A percentile compares a stretch with the other conserved stretches of the same genome.
These are phyloP conservation scores for Staurois parvus DNA, from an alignment of 2,797 vertebrate species.

Conservation along the genomic window DNA sequence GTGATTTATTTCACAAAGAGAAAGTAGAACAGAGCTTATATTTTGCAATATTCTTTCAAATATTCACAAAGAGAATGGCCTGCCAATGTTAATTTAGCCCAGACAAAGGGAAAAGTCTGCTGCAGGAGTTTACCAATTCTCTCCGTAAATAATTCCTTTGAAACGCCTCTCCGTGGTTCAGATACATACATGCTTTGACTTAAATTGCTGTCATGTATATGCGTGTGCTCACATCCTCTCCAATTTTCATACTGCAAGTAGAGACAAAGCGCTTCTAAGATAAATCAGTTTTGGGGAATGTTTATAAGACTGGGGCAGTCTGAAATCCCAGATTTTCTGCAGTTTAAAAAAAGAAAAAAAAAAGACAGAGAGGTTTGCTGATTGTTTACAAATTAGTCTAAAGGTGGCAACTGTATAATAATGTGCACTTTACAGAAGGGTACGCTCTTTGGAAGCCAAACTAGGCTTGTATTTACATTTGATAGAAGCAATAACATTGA, in stretches of 20 bases:
- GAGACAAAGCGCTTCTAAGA: background rate
- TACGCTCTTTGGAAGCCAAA: too few relatives aligned
- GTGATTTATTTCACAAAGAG: background rate
- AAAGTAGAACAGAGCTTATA: background rate
- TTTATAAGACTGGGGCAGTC: too few relatives aligned
- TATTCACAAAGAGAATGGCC: constrained; percentile 2
- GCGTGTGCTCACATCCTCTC: constrained; percentile 32
- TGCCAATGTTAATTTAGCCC: constrained; percentile 4
- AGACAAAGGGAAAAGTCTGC: background rate
- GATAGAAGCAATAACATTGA: too few relatives aligned
- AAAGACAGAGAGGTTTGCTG: too few relatives aligned
- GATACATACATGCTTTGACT: constrained; percentile 41
- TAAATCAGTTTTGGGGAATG: background rate
- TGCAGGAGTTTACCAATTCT: background rate
- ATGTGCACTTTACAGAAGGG: too few relatives aligned
- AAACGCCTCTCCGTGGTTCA: constrained; percentile 5
- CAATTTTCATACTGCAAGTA: background rate
- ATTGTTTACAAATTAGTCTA: too few relatives aligned
- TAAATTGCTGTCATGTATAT: constrained; percentile 18
- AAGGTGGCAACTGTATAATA: too few relatives aligned
- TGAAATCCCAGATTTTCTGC: too few relatives aligned
- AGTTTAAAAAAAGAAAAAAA: too few relatives aligned
- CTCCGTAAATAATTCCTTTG: constrained; percentile 24
- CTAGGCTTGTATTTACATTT: too few relatives aligned
- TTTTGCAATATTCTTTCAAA: constrained; percentile 1